Conservation (phyloP, 2,888 invertebrate genomes). For the Synergus umbraculus region DNA sequence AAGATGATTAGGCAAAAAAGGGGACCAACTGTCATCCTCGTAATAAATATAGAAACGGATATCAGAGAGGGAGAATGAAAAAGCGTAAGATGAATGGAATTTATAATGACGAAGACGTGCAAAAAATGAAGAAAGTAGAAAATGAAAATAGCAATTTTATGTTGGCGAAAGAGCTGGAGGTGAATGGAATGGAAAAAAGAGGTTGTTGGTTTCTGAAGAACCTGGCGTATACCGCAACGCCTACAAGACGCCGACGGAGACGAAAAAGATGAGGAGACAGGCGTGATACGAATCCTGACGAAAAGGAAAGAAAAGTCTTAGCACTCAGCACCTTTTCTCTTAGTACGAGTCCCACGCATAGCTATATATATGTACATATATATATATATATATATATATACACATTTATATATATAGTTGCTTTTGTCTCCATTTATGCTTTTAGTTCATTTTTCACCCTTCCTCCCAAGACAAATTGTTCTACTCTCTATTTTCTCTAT, state of each 20-base stretch:
- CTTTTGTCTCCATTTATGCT: conserved; percentile 14
- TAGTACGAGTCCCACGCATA: conserved; percentile 20
- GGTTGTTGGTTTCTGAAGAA: conserved; percentile 53
- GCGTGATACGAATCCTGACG: conserved; percentile 68
- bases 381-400: too few species aligned
- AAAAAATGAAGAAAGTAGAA: conserved; percentile 54
- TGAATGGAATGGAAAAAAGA: conserved; percentile 46
- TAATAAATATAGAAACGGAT: neutral
- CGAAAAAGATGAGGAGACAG: conserved; percentile 58
- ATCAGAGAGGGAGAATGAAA: neutral
- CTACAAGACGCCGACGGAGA: conserved; percentile 48
- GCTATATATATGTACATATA: too few species aligned
- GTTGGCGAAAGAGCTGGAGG: conserved; percentile 49
- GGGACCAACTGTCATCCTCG: too few species aligned
- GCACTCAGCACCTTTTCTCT: conserved; percentile 3
- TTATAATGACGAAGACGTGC: conserved; percentile 25
- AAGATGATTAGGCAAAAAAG: too few species aligned
- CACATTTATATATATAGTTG: conserved; percentile 5
- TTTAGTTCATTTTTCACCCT: conserved; percentile 3
- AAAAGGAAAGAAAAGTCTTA: conserved; percentile 49
- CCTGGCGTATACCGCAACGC: conserved; percentile 58
- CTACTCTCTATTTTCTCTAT: neutral
- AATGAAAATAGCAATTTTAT: conserved; percentile 68
- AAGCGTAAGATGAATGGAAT: conserved; percentile 4
- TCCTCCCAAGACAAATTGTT: neutral